A percentile compares a stretch with the other conserved stretches of the same genome.
Evolutionary conservation across 2,888 invertebrate species (phyloP).

Genomic region (Eupithecia dodoneata): DNA sequence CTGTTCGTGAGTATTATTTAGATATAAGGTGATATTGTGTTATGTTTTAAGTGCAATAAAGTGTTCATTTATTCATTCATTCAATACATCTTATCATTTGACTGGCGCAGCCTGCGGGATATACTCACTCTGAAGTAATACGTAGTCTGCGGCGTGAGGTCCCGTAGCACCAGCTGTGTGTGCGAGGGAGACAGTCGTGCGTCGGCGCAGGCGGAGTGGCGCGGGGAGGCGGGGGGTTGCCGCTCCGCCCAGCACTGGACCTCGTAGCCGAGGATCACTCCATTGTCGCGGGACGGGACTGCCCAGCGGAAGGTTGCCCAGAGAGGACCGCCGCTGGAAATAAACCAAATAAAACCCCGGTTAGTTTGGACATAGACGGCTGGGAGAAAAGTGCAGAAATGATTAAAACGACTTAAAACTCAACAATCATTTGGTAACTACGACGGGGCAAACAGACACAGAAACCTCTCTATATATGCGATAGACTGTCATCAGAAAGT

Average conservation of each 20-base stretch:
- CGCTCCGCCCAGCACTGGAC: conserved; percentile 86
- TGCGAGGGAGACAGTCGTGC: conserved; percentile 76
- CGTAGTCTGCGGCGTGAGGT: conserved; percentile 84
- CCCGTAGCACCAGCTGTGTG: conserved; percentile 84
- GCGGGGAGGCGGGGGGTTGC: conserved; percentile 51
- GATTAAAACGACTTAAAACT: background rate
- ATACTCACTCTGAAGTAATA: conserved; percentile 87
- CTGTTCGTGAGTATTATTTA: too few relatives aligned
- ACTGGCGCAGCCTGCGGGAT: background rate
- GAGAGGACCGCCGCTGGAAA: conserved; percentile 66
- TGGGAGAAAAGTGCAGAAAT: background rate
- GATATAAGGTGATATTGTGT: too few relatives aligned
- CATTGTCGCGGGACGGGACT: conserved; percentile 89
- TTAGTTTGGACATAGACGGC: background rate
- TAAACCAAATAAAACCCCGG: background rate
- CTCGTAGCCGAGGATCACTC: conserved; percentile 89
- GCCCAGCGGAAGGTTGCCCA: conserved; percentile 92
- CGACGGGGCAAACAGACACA: too few relatives aligned
- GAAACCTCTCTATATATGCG: too few relatives aligned
- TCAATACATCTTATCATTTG: background rate
- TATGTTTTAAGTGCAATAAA: too few relatives aligned
- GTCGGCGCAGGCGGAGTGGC: conserved; percentile 82
- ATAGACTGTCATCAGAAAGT: background rate
- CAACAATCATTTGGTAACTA: background rate
- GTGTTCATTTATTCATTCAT: too few relatives aligned